phyloP scores from a whole-genome alignment of 92 coral and sea anemone species.

The Desmophyllum pertusum region DNA sequence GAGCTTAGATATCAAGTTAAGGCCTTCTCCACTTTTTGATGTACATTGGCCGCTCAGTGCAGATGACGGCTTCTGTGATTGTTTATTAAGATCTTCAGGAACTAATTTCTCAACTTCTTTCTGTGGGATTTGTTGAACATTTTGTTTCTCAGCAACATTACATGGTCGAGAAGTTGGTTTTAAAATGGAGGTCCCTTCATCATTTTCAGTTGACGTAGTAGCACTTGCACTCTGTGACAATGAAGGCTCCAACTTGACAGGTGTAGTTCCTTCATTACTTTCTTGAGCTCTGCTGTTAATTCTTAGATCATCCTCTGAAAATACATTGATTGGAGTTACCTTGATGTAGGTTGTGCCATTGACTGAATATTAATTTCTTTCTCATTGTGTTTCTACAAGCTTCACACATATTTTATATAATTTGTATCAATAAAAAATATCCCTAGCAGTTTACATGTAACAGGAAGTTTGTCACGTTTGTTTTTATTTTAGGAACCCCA shows the following conservation, averaged over 20 bases:
- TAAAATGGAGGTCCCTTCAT: neutral
- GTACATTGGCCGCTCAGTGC: neutral
- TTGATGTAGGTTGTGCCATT: too few species aligned
- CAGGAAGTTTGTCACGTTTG: too few species aligned
- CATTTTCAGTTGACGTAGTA: neutral
- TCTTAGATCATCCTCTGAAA: neutral
- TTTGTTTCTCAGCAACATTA: neutral
- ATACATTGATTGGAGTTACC: neutral
- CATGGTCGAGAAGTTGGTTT: neutral
- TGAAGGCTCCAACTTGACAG: neutral
- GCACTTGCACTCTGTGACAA: neutral
- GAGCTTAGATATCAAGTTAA: neutral
- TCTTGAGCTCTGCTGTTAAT: neutral
- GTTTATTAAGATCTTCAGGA: neutral
- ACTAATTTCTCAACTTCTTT: neutral
- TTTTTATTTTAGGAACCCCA: too few species aligned
- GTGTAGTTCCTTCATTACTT: neutral
- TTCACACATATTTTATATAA: too few species aligned
- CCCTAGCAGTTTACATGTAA: too few species aligned
- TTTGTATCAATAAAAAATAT: too few species aligned
- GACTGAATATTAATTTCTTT: too few species aligned
- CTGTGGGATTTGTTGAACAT: neutral
- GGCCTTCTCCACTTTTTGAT: slow-evolving; percentile 8
- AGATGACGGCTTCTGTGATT: neutral
- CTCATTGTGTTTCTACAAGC: too few species aligned